phyloP scores from a whole-genome alignment of 2,888 invertebrate species.

The Caenorhabditis sp. region DNA sequence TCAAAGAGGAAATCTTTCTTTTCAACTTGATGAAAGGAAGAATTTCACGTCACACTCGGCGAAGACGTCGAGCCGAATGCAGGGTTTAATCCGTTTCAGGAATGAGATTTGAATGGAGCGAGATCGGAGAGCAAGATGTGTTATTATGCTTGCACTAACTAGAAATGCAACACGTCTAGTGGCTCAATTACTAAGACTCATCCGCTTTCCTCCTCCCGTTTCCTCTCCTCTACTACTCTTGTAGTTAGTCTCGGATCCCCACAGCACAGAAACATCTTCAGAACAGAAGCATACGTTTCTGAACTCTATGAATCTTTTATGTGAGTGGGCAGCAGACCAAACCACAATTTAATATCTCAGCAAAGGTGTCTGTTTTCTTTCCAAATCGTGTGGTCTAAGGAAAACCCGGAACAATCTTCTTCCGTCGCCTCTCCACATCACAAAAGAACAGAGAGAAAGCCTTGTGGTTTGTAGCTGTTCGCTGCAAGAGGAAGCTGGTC shows the following conservation, averaged over 20 bases:
- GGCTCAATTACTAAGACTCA: no score
- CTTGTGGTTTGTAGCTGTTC: no score
- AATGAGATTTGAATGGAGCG: not conserved
- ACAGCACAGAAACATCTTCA: not conserved
- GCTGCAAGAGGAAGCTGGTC: no score
- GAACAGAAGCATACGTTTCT: not conserved
- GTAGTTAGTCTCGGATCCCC: not conserved
- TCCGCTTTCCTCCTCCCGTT: not conserved
- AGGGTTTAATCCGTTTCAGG: not conserved
- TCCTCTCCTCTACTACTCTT: not conserved
- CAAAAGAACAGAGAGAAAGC: no score
- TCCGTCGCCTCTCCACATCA: not conserved
- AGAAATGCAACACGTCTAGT: no score
- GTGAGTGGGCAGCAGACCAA: not conserved
- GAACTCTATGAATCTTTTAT: slow-evolving; percentile 11
- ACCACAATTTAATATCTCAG: slow-evolving; percentile 9
- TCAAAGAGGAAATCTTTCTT: not conserved
- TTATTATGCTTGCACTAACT: not conserved
- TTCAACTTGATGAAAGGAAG: not conserved
- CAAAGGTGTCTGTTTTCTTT: not conserved
- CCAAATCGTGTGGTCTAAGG: not conserved
- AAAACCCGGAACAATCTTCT: slow-evolving; percentile 6
- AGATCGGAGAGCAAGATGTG: slow-evolving; percentile 12
- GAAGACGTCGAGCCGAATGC: not conserved
- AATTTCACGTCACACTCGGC: not conserved